Conservation (phyloP, 2,797 vertebrate species). For the Alcedo quadribrachys region DNA sequence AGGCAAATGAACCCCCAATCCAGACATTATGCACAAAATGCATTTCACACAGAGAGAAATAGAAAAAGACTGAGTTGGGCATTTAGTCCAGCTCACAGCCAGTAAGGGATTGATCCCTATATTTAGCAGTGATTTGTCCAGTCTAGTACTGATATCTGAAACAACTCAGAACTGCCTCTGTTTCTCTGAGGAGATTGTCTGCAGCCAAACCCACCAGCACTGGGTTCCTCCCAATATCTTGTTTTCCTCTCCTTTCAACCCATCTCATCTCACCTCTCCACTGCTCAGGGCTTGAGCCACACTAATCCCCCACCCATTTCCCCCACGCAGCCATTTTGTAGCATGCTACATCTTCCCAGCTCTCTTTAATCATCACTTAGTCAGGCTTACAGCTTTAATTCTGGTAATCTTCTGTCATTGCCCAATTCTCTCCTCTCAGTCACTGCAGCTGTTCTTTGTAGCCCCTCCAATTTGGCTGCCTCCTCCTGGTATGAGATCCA, state of each 20-base stretch:
- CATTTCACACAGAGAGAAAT: neutral
- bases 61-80: neutral
- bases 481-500: neutral
- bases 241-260: neutral
- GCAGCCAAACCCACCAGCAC: neutral
- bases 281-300: neutral
- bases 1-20: neutral
- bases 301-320: neutral
- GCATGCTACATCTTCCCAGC: neutral
- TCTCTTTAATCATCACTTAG: conserved; percentile 8
- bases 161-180: neutral
- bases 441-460: neutral
- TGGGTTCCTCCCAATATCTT: neutral
- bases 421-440: neutral
- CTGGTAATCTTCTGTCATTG: neutral
- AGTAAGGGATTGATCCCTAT: neutral
- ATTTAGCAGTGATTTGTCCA: conserved; percentile 37
- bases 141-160: conserved; percentile 18
- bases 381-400: conserved; percentile 22
- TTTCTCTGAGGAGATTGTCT: neutral
- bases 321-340: neutral
- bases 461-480: neutral
- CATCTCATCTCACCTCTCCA: neutral
- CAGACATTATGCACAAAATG: neutral
- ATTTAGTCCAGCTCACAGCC: neutral